A percentile compares a stretch with the other conserved stretches of the same genome.
phyloP scores from a whole-genome alignment of 2,797 vertebrate genomes.

The Ispidina lecontei region DNA sequence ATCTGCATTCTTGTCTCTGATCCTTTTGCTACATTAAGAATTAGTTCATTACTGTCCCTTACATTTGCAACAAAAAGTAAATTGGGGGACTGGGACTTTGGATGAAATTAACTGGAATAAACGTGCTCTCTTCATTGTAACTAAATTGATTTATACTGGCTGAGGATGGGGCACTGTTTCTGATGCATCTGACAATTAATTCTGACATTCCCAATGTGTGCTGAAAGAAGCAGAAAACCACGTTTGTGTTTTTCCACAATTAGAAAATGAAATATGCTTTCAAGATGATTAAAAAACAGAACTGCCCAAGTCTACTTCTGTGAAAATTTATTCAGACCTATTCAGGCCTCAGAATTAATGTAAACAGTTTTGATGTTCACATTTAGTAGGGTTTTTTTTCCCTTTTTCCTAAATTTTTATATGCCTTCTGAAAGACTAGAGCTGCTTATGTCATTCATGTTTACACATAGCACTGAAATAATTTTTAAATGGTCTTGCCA shows the following conservation, averaged over 20 bases:
- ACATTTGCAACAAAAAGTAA: not conserved
- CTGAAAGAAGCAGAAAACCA: not conserved
- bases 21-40: not conserved
- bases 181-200: not conserved
- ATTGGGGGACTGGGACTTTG: fast-evolving
- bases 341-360: not conserved
- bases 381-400: not conserved
- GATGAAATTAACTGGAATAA: not conserved
- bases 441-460: not conserved
- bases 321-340: constrained; percentile 26
- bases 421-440: not conserved
- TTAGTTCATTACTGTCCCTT: not conserved
- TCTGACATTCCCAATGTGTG: not conserved
- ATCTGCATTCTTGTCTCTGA: not conserved
- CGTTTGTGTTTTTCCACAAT: not conserved
- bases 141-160: not conserved
- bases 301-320: not conserved
- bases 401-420: not conserved
- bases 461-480: not conserved
- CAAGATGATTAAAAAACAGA: not conserved
- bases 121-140: not conserved
- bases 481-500: constrained; percentile 20
- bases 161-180: not conserved
- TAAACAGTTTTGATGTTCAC: not conserved
- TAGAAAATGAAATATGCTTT: not conserved